Conservation (phyloP, 2,888 invertebrate species). For the Dynastes tityus region DNA sequence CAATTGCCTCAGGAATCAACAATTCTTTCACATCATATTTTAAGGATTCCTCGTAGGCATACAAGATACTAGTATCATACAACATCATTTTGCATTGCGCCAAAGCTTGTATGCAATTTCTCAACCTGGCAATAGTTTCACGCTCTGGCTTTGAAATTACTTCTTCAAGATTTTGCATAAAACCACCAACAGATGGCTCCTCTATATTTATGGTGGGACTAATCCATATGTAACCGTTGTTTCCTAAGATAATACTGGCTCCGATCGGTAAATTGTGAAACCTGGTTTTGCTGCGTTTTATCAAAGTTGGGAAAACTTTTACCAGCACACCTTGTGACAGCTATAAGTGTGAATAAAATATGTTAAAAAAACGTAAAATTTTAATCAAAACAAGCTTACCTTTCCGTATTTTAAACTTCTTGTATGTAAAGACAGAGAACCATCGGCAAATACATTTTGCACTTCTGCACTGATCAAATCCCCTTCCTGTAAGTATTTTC, state of each 20-base stretch:
- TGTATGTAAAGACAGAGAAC: conserved; percentile 93
- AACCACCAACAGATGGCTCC: conserved; percentile 81
- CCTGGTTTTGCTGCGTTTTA: conserved; percentile 95
- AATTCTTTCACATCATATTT: conserved; percentile 86
- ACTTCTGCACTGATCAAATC: conserved; percentile 99
- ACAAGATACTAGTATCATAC: conserved; percentile 92
- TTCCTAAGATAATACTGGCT: conserved; percentile 93
- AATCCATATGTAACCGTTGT: conserved; percentile 98
- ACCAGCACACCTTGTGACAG: conserved; percentile 90
- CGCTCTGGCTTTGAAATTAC: conserved; percentile 82
- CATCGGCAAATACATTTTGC: conserved; percentile 93
- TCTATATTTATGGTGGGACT: conserved; percentile 79
- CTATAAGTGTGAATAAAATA: conserved; percentile 65
- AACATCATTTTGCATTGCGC: conserved; percentile 91
- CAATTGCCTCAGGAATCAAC: conserved; percentile 87
- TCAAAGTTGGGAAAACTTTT: conserved; percentile 92
- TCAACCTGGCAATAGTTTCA: conserved; percentile 89
- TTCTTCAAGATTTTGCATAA: conserved; percentile 83
- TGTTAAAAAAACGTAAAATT: conserved; percentile 18
- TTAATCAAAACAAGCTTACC: conserved; percentile 70
- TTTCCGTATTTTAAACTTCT: conserved; percentile 98
- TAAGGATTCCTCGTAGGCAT: conserved; percentile 91
- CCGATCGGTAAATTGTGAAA: conserved; percentile 95
- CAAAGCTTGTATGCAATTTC: conserved; percentile 91
- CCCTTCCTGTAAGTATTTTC: conserved; percentile 93